Percentiles rank a stretch among this genome's conserved stretches.
phyloP scores from a whole-genome alignment of 2,113 vertebrate genomes.

The Tiliqua scincoides region DNA sequence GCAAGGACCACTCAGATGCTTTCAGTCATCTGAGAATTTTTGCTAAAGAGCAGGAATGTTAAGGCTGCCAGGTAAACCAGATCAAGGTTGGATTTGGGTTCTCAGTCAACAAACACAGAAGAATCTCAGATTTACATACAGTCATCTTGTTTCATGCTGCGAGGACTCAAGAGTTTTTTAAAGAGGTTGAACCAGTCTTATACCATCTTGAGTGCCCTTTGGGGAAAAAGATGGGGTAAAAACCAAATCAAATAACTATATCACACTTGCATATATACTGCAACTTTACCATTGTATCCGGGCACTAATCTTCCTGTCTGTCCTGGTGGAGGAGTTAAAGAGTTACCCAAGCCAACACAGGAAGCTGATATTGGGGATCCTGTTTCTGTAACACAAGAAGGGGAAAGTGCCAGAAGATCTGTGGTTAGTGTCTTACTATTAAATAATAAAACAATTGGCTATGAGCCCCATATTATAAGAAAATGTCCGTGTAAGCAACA shows the following conservation, averaged over 20 bases:
- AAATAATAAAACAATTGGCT: not conserved
- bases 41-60: not conserved
- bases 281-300: constrained; percentile 90
- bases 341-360: constrained; percentile 89
- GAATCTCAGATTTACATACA: not conserved
- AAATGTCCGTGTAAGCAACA: not conserved
- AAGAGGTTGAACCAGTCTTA: not conserved
- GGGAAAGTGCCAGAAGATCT: not conserved
- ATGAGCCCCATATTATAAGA: constrained; percentile 7
- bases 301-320: constrained; percentile 94
- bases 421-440: not conserved
- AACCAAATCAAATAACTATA: too few species aligned
- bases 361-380: constrained; percentile 93
- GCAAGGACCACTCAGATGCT: not conserved
- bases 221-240: too few species aligned
- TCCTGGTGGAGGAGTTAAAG: constrained; percentile 87
- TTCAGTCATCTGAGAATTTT: not conserved
- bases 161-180: not conserved
- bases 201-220: too few species aligned
- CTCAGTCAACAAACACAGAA: not conserved
- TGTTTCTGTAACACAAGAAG: constrained; percentile 81
- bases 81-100: not conserved
- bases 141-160: not conserved
- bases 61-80: not conserved
- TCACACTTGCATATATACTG: not conserved